phyloP scores from a whole-genome alignment of 2,113 vertebrate species.

The Hylia prasina region DNA sequence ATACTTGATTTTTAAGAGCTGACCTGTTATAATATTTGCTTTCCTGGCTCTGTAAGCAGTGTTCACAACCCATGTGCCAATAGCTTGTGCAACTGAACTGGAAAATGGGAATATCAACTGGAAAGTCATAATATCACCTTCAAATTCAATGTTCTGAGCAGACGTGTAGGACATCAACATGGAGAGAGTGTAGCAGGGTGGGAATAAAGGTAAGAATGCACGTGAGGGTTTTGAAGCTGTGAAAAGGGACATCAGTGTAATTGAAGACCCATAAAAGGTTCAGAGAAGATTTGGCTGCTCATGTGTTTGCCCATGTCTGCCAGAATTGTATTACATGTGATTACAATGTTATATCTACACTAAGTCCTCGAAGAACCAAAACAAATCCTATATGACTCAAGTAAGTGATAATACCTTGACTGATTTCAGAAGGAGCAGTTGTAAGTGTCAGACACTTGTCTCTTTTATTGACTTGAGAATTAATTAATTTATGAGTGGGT shows the following conservation, averaged over 20 bases:
- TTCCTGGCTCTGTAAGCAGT: background rate
- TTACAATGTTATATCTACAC: background rate
- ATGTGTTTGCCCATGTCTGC: background rate
- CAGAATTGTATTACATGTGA: background rate
- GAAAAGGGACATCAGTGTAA: background rate
- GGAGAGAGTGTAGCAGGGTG: accelerated
- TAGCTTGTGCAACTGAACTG: background rate
- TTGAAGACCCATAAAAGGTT: background rate
- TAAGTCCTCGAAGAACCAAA: background rate
- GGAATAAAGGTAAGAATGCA: background rate
- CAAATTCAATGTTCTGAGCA: background rate
- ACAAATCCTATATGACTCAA: background rate
- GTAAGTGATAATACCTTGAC: background rate
- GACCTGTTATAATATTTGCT: background rate
- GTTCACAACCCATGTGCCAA: background rate
- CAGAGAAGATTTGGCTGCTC: background rate
- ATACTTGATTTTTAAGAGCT: background rate
- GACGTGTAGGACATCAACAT: background rate
- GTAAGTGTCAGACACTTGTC: conserved; percentile 11
- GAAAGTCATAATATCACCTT: background rate
- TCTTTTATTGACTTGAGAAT: conserved; percentile 37
- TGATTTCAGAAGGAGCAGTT: conserved; percentile 31
- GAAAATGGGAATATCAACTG: background rate
- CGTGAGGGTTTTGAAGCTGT: background rate
- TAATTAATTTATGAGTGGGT: conserved; percentile 50